Base-by-base conservation (phyloP, 2,113 vertebrate species). In the Suricata suricatta region DNA sequence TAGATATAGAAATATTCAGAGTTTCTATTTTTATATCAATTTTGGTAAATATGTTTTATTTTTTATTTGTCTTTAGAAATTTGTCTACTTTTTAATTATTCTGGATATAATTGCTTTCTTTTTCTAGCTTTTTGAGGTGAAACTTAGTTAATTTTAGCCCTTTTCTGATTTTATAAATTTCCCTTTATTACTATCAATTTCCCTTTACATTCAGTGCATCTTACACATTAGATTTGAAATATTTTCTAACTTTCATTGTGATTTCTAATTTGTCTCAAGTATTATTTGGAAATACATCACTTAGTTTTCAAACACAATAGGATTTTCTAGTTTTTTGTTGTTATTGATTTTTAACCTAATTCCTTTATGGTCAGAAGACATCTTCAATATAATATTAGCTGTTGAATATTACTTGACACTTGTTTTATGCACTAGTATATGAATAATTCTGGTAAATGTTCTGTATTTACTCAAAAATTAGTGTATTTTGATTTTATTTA, bases 371-470 rank as follows among this genome's bases (percentile, higher is more conserved):
- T 69, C 8, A n/a, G 85, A 69, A 95, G 52, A 52, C 13, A 50
- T 87, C 9, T 15, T 79, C 31, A 52, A 10, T 44, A 25, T 80
- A n/a, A 52, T 88, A 83, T 88, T 33, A 27, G 33, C 52, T 81
- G 90, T 12, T 69, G 60, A 77, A 83, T 83, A 35, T 44, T 72
- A 35, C 2, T 35, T 81, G 44, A 81, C 15, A 3, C 29, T 29
- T 69, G 27, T 63, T 90, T 96, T 92, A 12, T 92, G 85, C 35
- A 76, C 57, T 57, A 63, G 1, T 8, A 16, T 44, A n/a, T 83
- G 44, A 29, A 71, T 71, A 88, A 74, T 82, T 96, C 92, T 82
- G 66, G n/a, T 88, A 92, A 80, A 54, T 69, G 8, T 77, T 81
- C 13, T 66, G 2, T 77, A 35, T 35, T 60, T 6, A 63, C 27